Base-by-base conservation (phyloP, 2,797 vertebrate genomes). In the Melanitta fusca region DNA sequence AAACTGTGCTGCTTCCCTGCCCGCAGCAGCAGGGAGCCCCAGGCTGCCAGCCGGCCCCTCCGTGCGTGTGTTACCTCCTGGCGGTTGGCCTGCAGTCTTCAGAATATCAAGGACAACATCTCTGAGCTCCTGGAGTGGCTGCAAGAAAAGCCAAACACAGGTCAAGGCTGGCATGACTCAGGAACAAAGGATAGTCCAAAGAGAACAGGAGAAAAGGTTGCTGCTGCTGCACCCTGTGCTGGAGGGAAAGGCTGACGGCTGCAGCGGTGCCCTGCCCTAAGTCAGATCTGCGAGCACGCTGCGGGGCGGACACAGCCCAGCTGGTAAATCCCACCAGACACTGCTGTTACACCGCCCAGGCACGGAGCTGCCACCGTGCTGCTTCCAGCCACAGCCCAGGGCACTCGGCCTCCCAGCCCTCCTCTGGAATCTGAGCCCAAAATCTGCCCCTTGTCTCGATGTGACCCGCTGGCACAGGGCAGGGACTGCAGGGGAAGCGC, bases 101-200 rank as follows among this genome's bases (percentile, higher is more conserved):
- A 99, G 95, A 69, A 99, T 98, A n/a, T 97, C 98, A 89, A 99
- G 98, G 41, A 99, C 97, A 85, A 98, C 97, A 16, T 98, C 93
- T 28, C 98, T 97, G 81, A 99, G 97, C 83, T 99, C 98, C 39
- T 98, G 98, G 32, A 99, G 97, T 0, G 99, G 99, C 99, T 99
- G 81, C 45, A 61, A 81, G 81, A 60, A 65, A 88, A 91, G 66
- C 56, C 90, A n/a, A 93, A 70, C 5, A 19, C 2, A 3, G 71
- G 77, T 94, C 61, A 91, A 62, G 32, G 61, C 57, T 69, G 45
- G 41, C 22, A n/a, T 30, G 36, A 21, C 54, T 69, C 4, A 2
- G 49, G 16, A 84, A 77, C 1, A 1, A 75, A 60, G n/a, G 3
- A 25, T 34, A 71, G 27, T 30, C 65, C 41, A 2, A 79, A 24